Evolutionary conservation across 1,140 invertebrate species (phyloP), one percentile per base, ranked within the genome.

Genomic region (Drosophila arawakana): DNA sequence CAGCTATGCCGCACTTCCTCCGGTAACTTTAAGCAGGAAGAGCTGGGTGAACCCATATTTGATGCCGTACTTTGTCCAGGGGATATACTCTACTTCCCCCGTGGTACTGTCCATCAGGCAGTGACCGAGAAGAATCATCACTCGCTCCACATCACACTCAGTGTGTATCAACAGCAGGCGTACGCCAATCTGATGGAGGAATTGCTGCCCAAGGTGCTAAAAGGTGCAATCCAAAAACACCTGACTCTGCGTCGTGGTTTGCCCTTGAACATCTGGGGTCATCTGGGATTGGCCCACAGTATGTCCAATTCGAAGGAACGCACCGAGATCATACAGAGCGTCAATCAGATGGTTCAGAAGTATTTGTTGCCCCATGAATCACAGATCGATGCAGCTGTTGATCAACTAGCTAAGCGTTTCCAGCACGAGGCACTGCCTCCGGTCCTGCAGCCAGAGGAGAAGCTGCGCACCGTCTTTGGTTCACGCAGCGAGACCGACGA

Each of bases 71-170:
- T 99, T 39, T 94, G 97, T 78, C 94, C 97, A 15, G 98, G 98
- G 1, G 98, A 99, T 92, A 89, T 99, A 59, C 93, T 99, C 0
- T 99, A 99, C 92, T 96, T 97, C 81, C 98, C 98, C 10, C 93
- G 98, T 52, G 98, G 98, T 7, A 96, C 95, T 35, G 98, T 99
- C 72, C 98, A 99, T 93, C 98, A 99, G 93, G 98, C 95, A 3
- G 92, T 94, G 59, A 96, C 97, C 11, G 93, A 96, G 61, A 94
- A 95, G 49, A 93, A 94, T 4, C 91, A 94, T 41, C 97, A 99
- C 93, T 99, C 98, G 11, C 93, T 99, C 1, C 98, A 99, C 92
- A 95, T 99, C 0, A 99, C 98, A 0, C 92, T 99, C 2, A 99
- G 98, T 21, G 95, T 96, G 68, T 98, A 97, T 91, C 98, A 99